Percentiles rank a stretch among this genome's conserved stretches.
Evolutionary conservation across 2,888 invertebrate genomes (phyloP).

Genomic region (Molorchus minor): DNA sequence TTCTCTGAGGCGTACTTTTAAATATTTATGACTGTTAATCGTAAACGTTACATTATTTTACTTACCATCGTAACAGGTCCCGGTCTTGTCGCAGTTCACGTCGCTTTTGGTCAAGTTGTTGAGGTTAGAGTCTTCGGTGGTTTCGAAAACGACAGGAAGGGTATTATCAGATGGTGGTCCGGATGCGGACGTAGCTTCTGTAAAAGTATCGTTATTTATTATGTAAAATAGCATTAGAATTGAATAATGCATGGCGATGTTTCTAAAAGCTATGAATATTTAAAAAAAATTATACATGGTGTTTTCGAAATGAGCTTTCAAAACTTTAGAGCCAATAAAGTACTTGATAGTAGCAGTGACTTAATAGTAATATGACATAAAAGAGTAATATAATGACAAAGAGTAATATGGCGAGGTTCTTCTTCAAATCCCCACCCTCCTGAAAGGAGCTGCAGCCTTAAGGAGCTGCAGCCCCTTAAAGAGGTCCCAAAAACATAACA

Average conservation of each 20-base stretch:
- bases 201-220: slow-evolving; percentile 25
- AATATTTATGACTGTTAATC: not conserved
- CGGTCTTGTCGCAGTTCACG: slow-evolving; percentile 92
- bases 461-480: too few species aligned
- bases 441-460: too few species aligned
- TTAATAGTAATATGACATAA: too few species aligned
- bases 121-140: slow-evolving; percentile 77
- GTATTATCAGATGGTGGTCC: slow-evolving; percentile 66
- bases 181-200: slow-evolving; percentile 43
- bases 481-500: too few species aligned
- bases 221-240: slow-evolving; percentile 30
- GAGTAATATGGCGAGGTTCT: too few species aligned
- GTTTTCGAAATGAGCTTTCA: too few species aligned
- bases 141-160: slow-evolving; percentile 79
- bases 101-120: slow-evolving; percentile 79
- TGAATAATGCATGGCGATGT: slow-evolving; percentile 5
- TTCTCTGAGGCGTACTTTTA: too few species aligned
- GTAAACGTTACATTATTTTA: slow-evolving; percentile 10
- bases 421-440: too few species aligned
- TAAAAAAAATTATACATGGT: too few species aligned
- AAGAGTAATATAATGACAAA: too few species aligned
- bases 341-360: too few species aligned
- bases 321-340: too few species aligned
- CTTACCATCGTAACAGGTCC: slow-evolving; percentile 93
- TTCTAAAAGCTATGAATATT: slow-evolving; percentile 11